Base-by-base conservation (phyloP, 2,797 vertebrate genomes). In the Heterohyrax brucei region DNA sequence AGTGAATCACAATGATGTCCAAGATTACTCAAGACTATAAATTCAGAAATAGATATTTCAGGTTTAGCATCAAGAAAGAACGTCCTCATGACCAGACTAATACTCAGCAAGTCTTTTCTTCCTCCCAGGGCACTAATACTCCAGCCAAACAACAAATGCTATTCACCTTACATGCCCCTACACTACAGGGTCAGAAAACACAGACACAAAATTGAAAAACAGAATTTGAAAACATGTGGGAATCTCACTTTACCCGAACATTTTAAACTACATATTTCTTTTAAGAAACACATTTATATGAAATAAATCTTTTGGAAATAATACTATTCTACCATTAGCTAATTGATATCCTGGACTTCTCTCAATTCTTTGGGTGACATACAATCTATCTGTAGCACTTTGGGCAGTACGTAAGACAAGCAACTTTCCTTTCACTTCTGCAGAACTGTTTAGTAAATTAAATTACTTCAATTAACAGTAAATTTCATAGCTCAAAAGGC, bases 21-120 rank as follows among this genome's bases (percentile, higher is more conserved):
- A 93, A 89, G 95, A 96, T 95, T 96, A 97, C 97, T 96, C 93
- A 96, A 97, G 95, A 93, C 89, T 93, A 96, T 95, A 96, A 97
- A 96, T 92, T 96, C 97, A 96, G 95, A 98, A 97, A 97, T 96
- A 97, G 97, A 94, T 96, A 96, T 94, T 97, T 97, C 97, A 96
- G 96, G 97, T 95, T 97, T 97, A 96, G 96, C 95, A 97, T 93
- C 97, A 96, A 97, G 95, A 96, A 97, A 93, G 87, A 97, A 96
- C 95, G 59, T 96, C 91, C 97, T 97, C 96, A 96, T 98, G 97
- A 97, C 97, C 94, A 97, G 97, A 97, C 95, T 95, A 86, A 95
- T 95, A 97, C 96, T 98, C 96, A 97, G 96, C 97, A 97, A 97
- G 93, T 97, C 96, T 96, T 94, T 96, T 96, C 97, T 96, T 96